Evolutionary conservation across 2,797 vertebrate genomes (phyloP).

Genomic region (Crypturellus tataupa): DNA sequence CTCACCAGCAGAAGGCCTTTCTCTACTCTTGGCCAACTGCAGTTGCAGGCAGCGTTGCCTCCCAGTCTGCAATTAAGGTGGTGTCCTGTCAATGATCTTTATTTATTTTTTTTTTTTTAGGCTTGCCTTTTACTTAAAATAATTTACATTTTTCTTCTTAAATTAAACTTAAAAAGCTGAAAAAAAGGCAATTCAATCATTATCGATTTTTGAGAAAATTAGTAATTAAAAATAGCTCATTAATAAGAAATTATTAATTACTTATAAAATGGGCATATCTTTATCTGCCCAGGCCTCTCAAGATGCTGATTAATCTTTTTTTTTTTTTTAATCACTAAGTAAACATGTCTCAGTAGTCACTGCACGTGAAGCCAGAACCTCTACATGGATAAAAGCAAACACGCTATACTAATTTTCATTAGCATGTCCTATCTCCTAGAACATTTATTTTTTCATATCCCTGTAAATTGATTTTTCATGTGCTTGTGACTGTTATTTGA

Average conservation of each 20-base stretch:
- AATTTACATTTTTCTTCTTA: neutral
- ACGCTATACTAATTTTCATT: slow-evolving; percentile 68
- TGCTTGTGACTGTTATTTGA: slow-evolving; percentile 72
- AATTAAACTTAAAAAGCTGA: neutral
- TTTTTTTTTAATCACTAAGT: slow-evolving; percentile 61
- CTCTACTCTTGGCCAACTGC: neutral
- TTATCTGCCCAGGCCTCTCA: slow-evolving; percentile 60
- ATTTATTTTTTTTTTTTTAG: no score
- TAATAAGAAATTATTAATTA: slow-evolving; percentile 65
- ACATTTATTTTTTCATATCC: slow-evolving; percentile 74
- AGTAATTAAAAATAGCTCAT: slow-evolving; percentile 42
- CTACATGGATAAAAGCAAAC: slow-evolving; percentile 62
- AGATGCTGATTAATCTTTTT: slow-evolving; percentile 62
- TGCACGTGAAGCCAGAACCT: slow-evolving; percentile 63
- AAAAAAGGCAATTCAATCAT: neutral
- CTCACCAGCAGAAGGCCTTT: rapidly evolving
- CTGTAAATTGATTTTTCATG: slow-evolving; percentile 72
- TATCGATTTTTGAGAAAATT: slow-evolving; percentile 38
- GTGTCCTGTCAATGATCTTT: neutral
- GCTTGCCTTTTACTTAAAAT: no score
- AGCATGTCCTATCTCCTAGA: slow-evolving; percentile 66
- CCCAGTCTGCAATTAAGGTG: neutral
- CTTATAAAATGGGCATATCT: slow-evolving; percentile 46
- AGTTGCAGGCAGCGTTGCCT: neutral
- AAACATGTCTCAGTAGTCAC: slow-evolving; percentile 47